Conservation (phyloP, 2,888 invertebrate species). For the Metalampra italica region DNA sequence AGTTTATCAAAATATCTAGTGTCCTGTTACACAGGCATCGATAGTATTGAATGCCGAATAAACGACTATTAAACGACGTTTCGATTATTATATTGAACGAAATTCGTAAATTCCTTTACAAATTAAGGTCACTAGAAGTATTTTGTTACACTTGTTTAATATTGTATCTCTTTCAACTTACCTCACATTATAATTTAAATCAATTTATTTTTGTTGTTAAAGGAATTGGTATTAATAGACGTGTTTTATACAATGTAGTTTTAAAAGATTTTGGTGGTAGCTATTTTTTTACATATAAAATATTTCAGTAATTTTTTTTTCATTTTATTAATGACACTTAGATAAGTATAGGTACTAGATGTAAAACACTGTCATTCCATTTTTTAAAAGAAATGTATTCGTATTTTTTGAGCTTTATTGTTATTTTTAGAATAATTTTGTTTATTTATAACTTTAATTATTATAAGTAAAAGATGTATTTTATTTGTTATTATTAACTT, state of each 20-base stretch:
- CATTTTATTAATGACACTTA: background rate
- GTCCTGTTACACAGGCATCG: too few relatives aligned
- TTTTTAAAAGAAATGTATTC: conserved; percentile 10
- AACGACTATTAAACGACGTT: too few relatives aligned
- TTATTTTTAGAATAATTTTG: conserved; percentile 17
- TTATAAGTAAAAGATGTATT: background rate
- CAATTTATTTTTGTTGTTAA: conserved; percentile 8
- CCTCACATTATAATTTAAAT: background rate
- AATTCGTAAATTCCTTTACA: too few relatives aligned
- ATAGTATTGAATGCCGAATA: too few relatives aligned
- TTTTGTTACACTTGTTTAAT: too few relatives aligned
- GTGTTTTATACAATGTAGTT: conserved; percentile 9
- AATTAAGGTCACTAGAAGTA: too few relatives aligned
- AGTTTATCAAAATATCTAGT: too few relatives aligned
- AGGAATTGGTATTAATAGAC: conserved; percentile 7
- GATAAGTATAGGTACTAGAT: conserved; percentile 1
- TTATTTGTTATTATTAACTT: conserved; percentile 13
- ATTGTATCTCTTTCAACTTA: background rate
- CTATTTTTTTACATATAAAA: conserved; percentile 11
- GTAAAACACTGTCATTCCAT: conserved; percentile 2
- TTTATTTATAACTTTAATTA: background rate
- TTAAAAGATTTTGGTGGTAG: conserved; percentile 16
- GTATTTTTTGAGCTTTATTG: conserved; percentile 26
- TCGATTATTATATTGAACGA: too few relatives aligned
- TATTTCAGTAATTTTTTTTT: background rate